These are phyloP conservation scores for Trachelus iudaicus DNA, from an alignment of 2,888 invertebrate species.

Conservation along the genomic window DNA sequence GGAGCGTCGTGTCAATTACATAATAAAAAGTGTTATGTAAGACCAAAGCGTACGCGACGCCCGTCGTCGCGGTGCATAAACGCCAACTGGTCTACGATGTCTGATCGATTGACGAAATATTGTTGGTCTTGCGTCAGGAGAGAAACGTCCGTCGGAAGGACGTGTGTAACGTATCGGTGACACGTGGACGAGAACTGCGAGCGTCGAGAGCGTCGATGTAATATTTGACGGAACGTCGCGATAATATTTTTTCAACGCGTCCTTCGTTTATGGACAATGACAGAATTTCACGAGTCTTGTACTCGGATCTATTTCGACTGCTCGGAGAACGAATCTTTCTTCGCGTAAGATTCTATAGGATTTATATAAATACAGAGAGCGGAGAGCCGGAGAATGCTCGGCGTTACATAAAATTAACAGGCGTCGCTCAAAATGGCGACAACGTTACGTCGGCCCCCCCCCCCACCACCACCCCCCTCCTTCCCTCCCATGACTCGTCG, in stretches of 20 bases:
- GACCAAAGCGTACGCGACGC: constrained; percentile 42
- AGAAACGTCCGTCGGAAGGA: not conserved
- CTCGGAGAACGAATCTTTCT: not conserved
- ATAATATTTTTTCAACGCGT: too few relatives aligned
- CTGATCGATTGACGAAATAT: not conserved
- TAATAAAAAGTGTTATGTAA: constrained; percentile 64
- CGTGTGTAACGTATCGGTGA: not conserved
- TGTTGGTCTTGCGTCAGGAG: not conserved
- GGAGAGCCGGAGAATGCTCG: not conserved
- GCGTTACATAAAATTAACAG: not conserved
- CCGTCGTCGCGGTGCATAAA: constrained; percentile 55
- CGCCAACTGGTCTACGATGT: constrained; percentile 24
- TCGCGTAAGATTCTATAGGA: not conserved
- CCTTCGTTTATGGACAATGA: not conserved
- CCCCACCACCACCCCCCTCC: too few relatives aligned
- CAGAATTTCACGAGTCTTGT: not conserved
- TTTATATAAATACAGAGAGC: not conserved
- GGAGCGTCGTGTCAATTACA: constrained; percentile 59
- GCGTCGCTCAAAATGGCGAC: not conserved
- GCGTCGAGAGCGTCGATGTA: not conserved
- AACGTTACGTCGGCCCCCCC: not conserved
- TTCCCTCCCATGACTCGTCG: not conserved
- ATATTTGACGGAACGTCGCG: not conserved
- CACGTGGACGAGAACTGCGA: not conserved
- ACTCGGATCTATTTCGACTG: not conserved